These are phyloP conservation scores for Catamblyrhynchus diadema DNA, from an alignment of 2,797 vertebrate species.

Conservation along the genomic window DNA sequence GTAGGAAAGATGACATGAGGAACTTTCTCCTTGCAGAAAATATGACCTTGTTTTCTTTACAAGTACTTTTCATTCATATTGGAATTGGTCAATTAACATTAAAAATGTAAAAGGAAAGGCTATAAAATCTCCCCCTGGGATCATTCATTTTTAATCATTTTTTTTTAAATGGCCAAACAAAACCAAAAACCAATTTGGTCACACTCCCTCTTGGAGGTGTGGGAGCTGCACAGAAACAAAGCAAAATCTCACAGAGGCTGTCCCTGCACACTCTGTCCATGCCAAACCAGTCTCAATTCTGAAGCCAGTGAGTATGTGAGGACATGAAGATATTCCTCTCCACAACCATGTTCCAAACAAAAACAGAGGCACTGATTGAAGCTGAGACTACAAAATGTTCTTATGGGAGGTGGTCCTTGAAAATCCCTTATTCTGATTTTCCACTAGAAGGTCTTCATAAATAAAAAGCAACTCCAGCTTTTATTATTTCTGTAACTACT, in stretches of 20 bases:
- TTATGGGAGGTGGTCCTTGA: background rate
- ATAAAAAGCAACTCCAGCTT: background rate
- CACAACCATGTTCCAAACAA: background rate
- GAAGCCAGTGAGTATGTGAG: accelerated
- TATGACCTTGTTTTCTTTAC: background rate
- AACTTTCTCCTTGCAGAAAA: background rate
- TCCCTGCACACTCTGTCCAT: background rate
- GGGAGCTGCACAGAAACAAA: background rate
- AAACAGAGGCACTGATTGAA: background rate
- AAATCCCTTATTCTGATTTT: background rate
- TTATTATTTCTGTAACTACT: background rate
- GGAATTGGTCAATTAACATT: constrained; percentile 27
- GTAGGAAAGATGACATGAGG: background rate
- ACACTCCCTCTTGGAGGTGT: background rate
- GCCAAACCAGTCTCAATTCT: background rate
- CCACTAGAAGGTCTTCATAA: background rate
- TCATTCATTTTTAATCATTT: background rate
- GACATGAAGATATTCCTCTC: background rate
- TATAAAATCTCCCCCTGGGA: background rate
- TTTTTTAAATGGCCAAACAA: background rate
- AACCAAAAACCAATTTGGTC: background rate
- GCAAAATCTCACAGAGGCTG: background rate
- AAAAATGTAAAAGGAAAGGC: constrained; percentile 36
- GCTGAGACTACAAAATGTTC: accelerated
- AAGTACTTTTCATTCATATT: background rate